These are phyloP conservation scores for Petaurus breviceps DNA, from an alignment of 2,113 vertebrate species.

Conservation along the genomic window DNA sequence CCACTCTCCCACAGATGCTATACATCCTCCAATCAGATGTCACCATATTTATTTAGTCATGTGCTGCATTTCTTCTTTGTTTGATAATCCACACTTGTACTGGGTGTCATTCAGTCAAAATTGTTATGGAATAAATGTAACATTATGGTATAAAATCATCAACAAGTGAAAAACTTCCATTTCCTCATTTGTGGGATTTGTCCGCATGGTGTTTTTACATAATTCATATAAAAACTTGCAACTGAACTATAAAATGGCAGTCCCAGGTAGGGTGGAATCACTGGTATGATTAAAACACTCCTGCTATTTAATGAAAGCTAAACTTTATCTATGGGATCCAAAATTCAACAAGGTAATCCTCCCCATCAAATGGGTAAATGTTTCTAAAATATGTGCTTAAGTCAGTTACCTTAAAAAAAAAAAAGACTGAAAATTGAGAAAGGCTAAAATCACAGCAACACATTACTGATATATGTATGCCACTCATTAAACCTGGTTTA, in stretches of 20 bases:
- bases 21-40: neutral
- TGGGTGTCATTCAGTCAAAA: conserved; percentile 34
- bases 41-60: neutral
- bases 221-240: conserved; percentile 53
- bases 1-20: neutral
- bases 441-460: conserved; percentile 62
- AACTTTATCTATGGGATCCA: conserved; percentile 61
- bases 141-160: conserved; percentile 45
- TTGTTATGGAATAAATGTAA: conserved; percentile 32
- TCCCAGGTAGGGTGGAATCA: neutral
- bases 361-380: conserved; percentile 65
- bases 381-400: conserved; percentile 69
- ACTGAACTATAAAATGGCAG: neutral
- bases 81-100: conserved; percentile 32
- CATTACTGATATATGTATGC: conserved; percentile 57
- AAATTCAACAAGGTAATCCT: conserved; percentile 67
- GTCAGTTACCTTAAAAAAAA: conserved; percentile 75
- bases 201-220: conserved; percentile 38
- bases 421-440: conserved; percentile 30
- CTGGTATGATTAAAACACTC: conserved; percentile 53
- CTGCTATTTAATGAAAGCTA: conserved; percentile 68
- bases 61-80: neutral
- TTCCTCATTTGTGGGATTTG: conserved; percentile 32
- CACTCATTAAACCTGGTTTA: conserved; percentile 65
- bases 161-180: conserved; percentile 52